These are phyloP conservation scores for Drosophila koepferae DNA, from an alignment of 2,888 invertebrate genomes.

Conservation along the genomic window DNA sequence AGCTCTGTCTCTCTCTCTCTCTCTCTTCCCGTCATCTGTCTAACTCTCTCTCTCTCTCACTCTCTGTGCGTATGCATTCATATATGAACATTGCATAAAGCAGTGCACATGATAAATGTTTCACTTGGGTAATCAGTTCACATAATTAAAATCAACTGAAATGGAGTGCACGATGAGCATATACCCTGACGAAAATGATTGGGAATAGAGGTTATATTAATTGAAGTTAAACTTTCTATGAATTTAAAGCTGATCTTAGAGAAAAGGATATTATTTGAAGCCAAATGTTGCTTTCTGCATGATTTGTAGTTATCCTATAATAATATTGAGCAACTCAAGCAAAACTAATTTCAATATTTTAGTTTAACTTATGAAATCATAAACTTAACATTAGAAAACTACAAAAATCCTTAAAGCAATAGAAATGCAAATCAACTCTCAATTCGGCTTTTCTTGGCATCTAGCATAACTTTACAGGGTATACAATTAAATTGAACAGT, in stretches of 20 bases:
- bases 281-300: no score
- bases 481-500: constrained; percentile 4
- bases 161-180: neutral
- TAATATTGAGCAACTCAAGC: no score
- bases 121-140: constrained; percentile 31
- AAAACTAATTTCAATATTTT: no score
- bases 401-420: neutral
- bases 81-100: constrained; percentile 18
- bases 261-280: neutral
- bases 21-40: no score
- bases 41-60: neutral
- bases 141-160: neutral
- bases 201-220: neutral
- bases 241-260: neutral
- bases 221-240: neutral
- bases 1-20: no score
- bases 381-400: no score
- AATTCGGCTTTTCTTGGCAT: neutral
- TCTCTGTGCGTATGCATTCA: constrained; percentile 2
- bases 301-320: no score
- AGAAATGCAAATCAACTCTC: neutral
- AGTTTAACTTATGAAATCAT: no score
- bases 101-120: constrained; percentile 36
- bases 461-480: neutral
- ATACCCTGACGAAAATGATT: constrained; percentile 12